Percentiles rank a stretch among this genome's conserved stretches.
Evolutionary conservation across 1,140 invertebrate species (phyloP).

Genomic region (Gerris buenoi): DNA sequence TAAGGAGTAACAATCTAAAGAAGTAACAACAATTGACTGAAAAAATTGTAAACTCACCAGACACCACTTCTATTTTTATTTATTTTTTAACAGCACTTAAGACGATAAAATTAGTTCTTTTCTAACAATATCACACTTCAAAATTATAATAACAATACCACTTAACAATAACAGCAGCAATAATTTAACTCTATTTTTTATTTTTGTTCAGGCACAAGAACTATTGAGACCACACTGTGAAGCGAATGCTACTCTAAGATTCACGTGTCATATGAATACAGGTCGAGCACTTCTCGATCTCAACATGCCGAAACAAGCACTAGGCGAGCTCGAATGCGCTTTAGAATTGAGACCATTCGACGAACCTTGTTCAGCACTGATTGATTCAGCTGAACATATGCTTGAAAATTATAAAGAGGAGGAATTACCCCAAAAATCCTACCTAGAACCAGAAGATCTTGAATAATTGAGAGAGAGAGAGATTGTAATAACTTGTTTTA

Average conservation of each 20-base stretch:
- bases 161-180: too few relatives aligned
- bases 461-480: too few relatives aligned
- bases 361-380: background rate
- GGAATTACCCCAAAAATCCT: background rate
- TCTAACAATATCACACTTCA: too few relatives aligned
- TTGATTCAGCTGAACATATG: background rate
- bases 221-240: constrained; percentile 10
- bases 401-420: background rate
- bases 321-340: constrained; percentile 9
- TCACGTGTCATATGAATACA: constrained; percentile 9
- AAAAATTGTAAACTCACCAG: too few relatives aligned
- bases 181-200: background rate
- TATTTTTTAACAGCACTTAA: too few relatives aligned
- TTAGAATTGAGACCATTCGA: constrained; percentile 3
- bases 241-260: constrained; percentile 11
- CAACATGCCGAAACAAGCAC: background rate
- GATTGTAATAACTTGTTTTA: too few relatives aligned
- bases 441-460: background rate
- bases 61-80: too few relatives aligned
- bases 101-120: too few relatives aligned
- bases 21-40: too few relatives aligned
- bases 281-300: constrained; percentile 10
- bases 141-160: too few relatives aligned
- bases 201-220: constrained; percentile 2
- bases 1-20: too few relatives aligned